These are phyloP conservation scores for Bhutanitis thaidina DNA, from an alignment of 2,888 invertebrate genomes.

Conservation along the genomic window DNA sequence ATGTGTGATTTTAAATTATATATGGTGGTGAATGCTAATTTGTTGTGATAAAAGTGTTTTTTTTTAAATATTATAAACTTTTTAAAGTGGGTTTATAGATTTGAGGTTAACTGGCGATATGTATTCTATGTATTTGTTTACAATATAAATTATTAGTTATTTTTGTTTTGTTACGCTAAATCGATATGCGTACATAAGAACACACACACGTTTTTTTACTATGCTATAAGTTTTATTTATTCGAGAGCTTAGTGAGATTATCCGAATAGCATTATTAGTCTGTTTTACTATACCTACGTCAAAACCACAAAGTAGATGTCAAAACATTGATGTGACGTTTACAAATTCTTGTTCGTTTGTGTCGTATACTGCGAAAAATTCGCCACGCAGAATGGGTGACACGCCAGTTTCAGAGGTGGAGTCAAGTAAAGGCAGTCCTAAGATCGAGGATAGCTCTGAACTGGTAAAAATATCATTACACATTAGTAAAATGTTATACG, in stretches of 20 bases:
- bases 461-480: conserved; percentile 43
- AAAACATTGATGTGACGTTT: conserved; percentile 77
- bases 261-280: conserved; percentile 1
- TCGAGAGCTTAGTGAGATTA: background rate
- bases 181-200: no score
- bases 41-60: no score
- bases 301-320: conserved; percentile 31
- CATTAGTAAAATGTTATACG: background rate
- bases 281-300: conserved; percentile 24
- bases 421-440: conserved; percentile 50
- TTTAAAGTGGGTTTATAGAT: no score
- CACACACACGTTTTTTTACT: no score
- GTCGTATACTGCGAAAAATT: conserved; percentile 46
- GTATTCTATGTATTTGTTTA: no score
- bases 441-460: conserved; percentile 42
- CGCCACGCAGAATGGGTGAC: conserved; percentile 76
- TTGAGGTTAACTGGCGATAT: no score
- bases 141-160: no score
- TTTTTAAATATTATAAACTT: no score
- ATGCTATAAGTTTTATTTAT: no score
- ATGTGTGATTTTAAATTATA: no score
- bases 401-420: conserved; percentile 59
- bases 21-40: no score
- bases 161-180: no score
- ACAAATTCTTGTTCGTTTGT: conserved; percentile 68